Percentiles rank a stretch among this genome's conserved stretches.
These are phyloP conservation scores for Chrysotoxum bicinctum DNA, from an alignment of 2,888 invertebrate genomes.

Conservation along the genomic window DNA sequence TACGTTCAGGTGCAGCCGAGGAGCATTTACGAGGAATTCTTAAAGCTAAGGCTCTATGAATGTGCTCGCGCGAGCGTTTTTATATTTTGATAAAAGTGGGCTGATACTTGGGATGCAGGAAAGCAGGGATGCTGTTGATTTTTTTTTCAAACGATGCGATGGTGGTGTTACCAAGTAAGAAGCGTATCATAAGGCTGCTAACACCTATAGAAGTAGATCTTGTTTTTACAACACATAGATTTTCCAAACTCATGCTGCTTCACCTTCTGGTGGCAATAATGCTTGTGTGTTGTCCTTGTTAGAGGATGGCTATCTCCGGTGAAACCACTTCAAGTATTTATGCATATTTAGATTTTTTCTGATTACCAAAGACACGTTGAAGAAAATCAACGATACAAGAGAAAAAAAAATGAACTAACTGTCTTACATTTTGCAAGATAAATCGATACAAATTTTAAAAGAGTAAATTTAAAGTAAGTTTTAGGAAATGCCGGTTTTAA, in stretches of 20 bases:
- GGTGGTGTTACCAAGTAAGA: slow-evolving; percentile 20
- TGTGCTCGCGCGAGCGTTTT: slow-evolving; percentile 43
- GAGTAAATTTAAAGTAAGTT: too few species aligned
- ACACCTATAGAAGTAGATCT: slow-evolving; percentile 66
- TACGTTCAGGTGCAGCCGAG: slow-evolving; percentile 53
- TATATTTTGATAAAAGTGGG: slow-evolving; percentile 10
- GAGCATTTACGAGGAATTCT: slow-evolving; percentile 61
- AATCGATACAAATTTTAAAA: too few species aligned
- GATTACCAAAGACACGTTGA: too few species aligned
- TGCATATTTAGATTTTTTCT: slow-evolving; percentile 16
- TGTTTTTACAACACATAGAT: slow-evolving; percentile 70
- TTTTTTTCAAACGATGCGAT: too few species aligned
- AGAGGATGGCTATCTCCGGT: slow-evolving; percentile 43
- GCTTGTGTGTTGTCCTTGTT: slow-evolving; percentile 34
- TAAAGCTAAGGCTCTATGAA: slow-evolving; percentile 63
- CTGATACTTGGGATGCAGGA: background rate
- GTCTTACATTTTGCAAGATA: too few species aligned
- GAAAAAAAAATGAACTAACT: too few species aligned
- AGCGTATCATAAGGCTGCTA: slow-evolving; percentile 42
- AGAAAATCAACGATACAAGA: too few species aligned
- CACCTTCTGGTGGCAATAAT: slow-evolving; percentile 21
- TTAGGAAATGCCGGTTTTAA: too few species aligned
- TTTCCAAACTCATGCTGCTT: slow-evolving; percentile 34
- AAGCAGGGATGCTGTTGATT: slow-evolving; percentile 30
- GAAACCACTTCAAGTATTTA: slow-evolving; percentile 44